phyloP scores from a whole-genome alignment of 2,113 vertebrate species.

The Baryphthengus martii region DNA sequence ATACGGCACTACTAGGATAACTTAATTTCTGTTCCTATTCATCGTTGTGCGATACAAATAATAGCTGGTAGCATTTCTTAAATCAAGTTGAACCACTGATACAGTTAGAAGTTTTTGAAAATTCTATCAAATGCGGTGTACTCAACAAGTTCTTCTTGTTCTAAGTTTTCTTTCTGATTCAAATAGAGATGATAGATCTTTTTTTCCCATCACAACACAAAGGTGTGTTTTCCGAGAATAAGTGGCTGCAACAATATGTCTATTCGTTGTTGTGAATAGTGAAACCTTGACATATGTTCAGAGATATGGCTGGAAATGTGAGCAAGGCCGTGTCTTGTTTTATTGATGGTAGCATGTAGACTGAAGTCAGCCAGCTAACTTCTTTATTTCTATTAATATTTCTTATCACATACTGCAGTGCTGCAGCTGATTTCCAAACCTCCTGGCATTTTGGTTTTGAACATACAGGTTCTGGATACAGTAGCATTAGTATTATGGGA shows the following conservation, averaged over 20 bases:
- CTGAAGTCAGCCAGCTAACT: background rate
- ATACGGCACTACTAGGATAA: background rate
- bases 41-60: background rate
- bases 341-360: background rate
- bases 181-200: background rate
- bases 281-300: background rate
- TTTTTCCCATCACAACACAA: background rate
- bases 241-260: background rate
- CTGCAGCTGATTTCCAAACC: background rate
- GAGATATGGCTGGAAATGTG: background rate
- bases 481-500: background rate
- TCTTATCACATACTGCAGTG: background rate
- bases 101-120: background rate
- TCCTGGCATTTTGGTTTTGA: background rate
- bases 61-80: background rate
- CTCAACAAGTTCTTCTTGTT: background rate
- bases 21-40: background rate
- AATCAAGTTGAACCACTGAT: background rate
- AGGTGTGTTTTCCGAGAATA: rapidly evolving
- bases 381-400: background rate
- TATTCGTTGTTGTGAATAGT: background rate
- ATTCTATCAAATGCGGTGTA: background rate
- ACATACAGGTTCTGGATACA: background rate
- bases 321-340: background rate
- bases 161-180: background rate